Evolutionary conservation across 2,797 vertebrate species (phyloP).

Genomic region (Bovichtus variegatus): DNA sequence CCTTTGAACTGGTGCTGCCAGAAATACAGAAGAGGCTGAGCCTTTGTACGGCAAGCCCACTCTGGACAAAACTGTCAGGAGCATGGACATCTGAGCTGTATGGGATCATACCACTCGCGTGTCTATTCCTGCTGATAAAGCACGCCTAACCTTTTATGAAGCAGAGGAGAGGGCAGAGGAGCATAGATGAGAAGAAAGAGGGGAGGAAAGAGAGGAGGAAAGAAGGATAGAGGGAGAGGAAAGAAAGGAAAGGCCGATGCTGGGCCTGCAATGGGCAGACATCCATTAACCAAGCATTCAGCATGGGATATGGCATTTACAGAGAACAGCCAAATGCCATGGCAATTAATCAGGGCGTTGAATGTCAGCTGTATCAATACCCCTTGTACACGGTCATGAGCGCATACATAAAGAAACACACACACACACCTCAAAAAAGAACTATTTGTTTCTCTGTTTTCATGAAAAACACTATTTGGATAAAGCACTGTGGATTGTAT

Average conservation of each 20-base stretch:
- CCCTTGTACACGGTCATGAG: conserved; percentile 37
- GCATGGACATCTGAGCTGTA: conserved; percentile 43
- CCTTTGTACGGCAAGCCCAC: conserved; percentile 6
- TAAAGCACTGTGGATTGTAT: conserved; percentile 27
- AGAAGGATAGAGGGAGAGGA: conserved; percentile 22
- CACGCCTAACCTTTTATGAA: conserved; percentile 63
- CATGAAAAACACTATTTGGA: conserved; percentile 13
- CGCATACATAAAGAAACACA: conserved; percentile 23
- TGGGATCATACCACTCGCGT: conserved; percentile 34
- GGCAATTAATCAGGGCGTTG: conserved; percentile 79
- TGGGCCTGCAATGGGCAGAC: conserved; percentile 61
- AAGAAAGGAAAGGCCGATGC: conserved; percentile 31
- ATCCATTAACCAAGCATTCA: conserved; percentile 73
- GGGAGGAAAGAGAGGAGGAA: conserved; percentile 13
- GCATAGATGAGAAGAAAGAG: too few relatives aligned
- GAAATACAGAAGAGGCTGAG: conserved; percentile 32
- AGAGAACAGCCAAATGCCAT: conserved; percentile 79
- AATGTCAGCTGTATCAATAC: conserved; percentile 79
- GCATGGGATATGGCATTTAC: conserved; percentile 80
- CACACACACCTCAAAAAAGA: conserved; percentile 28
- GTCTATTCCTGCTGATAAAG: conserved; percentile 62
- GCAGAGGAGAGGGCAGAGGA: conserved; percentile 11
- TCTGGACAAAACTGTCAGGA: conserved; percentile 42
- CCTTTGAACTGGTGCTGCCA: conserved; percentile 50
- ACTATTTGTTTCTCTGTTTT: conserved; percentile 20